Percentiles rank a stretch among this genome's conserved stretches.
These are phyloP conservation scores for Cryptotermes secundus DNA, from an alignment of 1,140 invertebrate genomes.

Conservation along the genomic window DNA sequence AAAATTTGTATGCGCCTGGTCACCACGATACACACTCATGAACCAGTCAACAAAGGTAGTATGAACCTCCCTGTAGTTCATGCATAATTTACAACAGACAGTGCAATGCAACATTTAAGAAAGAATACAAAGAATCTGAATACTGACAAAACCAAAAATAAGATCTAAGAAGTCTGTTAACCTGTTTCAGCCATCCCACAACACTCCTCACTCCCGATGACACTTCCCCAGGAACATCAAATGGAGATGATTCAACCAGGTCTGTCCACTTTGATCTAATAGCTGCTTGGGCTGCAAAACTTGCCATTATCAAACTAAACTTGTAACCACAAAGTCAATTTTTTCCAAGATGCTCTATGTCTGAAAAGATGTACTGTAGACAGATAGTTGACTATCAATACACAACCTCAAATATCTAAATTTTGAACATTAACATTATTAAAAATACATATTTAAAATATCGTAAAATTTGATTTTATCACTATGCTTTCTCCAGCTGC, in stretches of 20 bases:
- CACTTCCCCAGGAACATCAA: conserved; percentile 64
- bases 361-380: not conserved
- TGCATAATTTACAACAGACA: not conserved
- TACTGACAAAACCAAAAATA: not conserved
- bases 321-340: conserved; percentile 10
- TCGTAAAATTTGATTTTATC: too few species aligned
- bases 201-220: conserved; percentile 66
- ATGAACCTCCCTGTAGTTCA: too few species aligned
- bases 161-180: conserved; percentile 40
- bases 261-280: conserved; percentile 64
- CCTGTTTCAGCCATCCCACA: conserved; percentile 76
- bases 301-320: conserved; percentile 53
- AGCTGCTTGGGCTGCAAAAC: conserved; percentile 63
- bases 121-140: not conserved
- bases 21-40: too few species aligned
- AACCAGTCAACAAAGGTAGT: too few species aligned
- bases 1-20: too few species aligned
- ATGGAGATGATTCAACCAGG: conserved; percentile 60
- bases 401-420: too few species aligned
- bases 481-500: too few species aligned
- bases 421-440: too few species aligned
- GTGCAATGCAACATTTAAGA: not conserved
- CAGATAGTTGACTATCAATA: not conserved
- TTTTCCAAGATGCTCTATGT: not conserved
- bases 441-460: too few species aligned